Evolutionary conservation across 2,113 vertebrate genomes (phyloP), one percentile per base, ranked within the genome.

Genomic region (Zosterops japonicus): DNA sequence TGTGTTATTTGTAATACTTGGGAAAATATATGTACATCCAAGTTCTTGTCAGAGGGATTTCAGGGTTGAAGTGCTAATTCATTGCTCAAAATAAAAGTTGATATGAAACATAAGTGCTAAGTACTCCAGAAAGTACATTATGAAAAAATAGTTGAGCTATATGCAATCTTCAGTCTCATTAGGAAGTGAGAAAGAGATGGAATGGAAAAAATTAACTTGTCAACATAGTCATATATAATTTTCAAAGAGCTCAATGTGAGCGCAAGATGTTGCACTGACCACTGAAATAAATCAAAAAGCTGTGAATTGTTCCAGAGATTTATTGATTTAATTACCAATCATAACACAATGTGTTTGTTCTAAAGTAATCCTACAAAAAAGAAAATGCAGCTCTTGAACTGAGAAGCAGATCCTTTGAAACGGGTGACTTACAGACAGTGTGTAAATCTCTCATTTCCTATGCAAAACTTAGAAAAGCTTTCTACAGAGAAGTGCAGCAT

Each of bases 171-270:
- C 87, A 86, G 57, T 89, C 57, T 97, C 87, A 91, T 96, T 97
- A 79, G 35, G 74, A 90, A 95, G 93, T 81, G 93, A 94, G 63
- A 93, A 95, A 91, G 91, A 94, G 82, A 91, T 94, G 65, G 71
- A 92, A 96, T 95, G 92, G 93, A 96, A 95, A 97, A 94, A 87
- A 95, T 94, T 96, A 96, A 96, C 87, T 94, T 97, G 95, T 96
- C 93, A 96, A 9, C 84, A 80, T 59, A 95, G 70, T 47, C 75
- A 64, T 95, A 88, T 68, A 93, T 94, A 92, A 96, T 92, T 96
- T 93, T 90, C 93, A 96, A 93, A 94, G 60, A 89, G 55, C 68
- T 80, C 86, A 91, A 87, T 90, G 91, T 87, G 94, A 94, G 63
- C 87, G 79, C 83, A 95, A 94, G 86, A 94, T 96, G 87, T 94